Evolutionary conservation across 2,888 invertebrate genomes (phyloP).

Genomic region (Aphrophora alni): DNA sequence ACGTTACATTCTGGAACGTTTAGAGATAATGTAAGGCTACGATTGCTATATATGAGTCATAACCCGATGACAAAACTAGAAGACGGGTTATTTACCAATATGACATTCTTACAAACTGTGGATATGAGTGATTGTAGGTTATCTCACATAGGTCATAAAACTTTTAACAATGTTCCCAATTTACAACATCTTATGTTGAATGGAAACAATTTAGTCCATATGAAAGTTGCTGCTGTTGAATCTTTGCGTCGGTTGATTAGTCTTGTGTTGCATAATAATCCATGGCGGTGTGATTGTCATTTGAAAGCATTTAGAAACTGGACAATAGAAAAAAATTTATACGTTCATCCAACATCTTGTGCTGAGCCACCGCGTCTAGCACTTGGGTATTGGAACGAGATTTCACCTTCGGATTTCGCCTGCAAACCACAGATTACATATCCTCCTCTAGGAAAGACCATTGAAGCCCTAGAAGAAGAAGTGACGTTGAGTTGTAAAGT

Average conservation of each 20-base stretch:
- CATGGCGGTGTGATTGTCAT: slow-evolving; percentile 89
- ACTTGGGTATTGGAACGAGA: slow-evolving; percentile 74
- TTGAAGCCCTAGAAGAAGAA: slow-evolving; percentile 62
- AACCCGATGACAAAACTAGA: slow-evolving; percentile 77
- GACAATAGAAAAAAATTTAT: slow-evolving; percentile 73
- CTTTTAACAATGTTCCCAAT: slow-evolving; percentile 73
- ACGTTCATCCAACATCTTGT: slow-evolving; percentile 77
- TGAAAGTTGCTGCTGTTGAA: slow-evolving; percentile 66
- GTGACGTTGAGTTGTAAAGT: slow-evolving; percentile 78
- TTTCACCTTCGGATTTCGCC: slow-evolving; percentile 69
- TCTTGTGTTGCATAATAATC: slow-evolving; percentile 79
- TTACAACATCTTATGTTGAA: slow-evolving; percentile 73
- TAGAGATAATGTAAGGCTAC: slow-evolving; percentile 70
- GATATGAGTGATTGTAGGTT: slow-evolving; percentile 79
- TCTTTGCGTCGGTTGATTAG: slow-evolving; percentile 72
- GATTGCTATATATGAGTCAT: slow-evolving; percentile 74
- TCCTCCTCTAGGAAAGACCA: slow-evolving; percentile 60
- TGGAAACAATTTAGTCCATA: slow-evolving; percentile 71
- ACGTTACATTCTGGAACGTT: slow-evolving; percentile 65
- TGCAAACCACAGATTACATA: slow-evolving; percentile 79
- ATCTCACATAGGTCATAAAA: slow-evolving; percentile 69
- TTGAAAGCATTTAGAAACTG: slow-evolving; percentile 80
- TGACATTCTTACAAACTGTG: slow-evolving; percentile 76
- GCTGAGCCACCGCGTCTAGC: slow-evolving; percentile 71
- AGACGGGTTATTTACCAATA: slow-evolving; percentile 76